These are phyloP conservation scores for Erethizon dorsatum DNA, from an alignment of 2,797 vertebrate species.

Conservation along the genomic window DNA sequence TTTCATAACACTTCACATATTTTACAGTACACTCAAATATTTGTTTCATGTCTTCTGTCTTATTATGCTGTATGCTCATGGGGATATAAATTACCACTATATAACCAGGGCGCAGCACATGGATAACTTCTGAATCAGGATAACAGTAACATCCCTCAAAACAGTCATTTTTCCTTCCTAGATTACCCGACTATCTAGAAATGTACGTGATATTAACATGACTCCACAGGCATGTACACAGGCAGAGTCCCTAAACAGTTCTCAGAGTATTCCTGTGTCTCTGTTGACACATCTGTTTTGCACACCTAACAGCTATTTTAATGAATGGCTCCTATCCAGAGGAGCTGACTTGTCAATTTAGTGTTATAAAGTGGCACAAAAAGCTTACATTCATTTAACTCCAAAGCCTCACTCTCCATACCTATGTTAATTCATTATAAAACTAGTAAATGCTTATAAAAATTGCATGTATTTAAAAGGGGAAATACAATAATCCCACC, in stretches of 20 bases:
- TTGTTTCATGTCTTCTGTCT: background rate
- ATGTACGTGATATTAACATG: background rate
- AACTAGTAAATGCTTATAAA: background rate
- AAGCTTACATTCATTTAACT: background rate
- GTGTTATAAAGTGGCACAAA: background rate
- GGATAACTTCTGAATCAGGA: background rate
- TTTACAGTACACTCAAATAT: background rate
- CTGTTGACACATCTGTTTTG: background rate
- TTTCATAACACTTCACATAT: background rate
- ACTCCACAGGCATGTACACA: background rate
- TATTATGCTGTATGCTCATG: too few species aligned
- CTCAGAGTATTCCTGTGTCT: background rate
- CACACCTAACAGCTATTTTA: background rate
- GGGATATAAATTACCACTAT: background rate
- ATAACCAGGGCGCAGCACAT: background rate
- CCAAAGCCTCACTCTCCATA: constrained; percentile 2
- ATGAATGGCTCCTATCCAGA: background rate
- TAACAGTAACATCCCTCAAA: background rate
- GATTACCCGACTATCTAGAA: background rate
- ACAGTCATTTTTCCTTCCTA: background rate
- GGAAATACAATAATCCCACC: constrained; percentile 28
- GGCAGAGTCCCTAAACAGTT: background rate
- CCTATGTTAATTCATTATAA: background rate
- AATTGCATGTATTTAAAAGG: constrained; percentile 1
- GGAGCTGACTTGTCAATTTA: background rate